phyloP scores from a whole-genome alignment of 2,888 invertebrate species.

The Trachelus troglodyta region DNA sequence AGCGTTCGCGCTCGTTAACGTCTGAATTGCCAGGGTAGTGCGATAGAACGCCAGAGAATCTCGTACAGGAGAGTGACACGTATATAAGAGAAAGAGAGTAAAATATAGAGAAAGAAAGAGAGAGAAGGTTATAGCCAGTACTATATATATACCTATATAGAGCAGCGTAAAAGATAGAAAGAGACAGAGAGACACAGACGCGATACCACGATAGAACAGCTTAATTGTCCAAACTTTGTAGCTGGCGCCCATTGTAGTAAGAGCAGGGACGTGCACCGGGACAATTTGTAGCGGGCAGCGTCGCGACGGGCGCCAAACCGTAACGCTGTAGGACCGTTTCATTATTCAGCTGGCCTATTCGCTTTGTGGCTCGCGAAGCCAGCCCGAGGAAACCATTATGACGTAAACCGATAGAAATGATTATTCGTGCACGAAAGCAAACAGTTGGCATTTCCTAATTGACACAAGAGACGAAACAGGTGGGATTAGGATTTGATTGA shows the following conservation, averaged over 20 bases:
- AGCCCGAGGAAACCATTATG: conserved; percentile 39
- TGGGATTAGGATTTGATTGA: not conserved
- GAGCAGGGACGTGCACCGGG: conserved; percentile 7
- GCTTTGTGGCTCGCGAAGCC: conserved; percentile 30
- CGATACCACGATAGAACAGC: conserved; percentile 38
- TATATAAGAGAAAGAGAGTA: not conserved
- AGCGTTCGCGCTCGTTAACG: not conserved
- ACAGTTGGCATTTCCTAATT: conserved; percentile 41
- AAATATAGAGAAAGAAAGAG: not conserved
- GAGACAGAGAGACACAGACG: not conserved
- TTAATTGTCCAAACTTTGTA: conserved; percentile 44
- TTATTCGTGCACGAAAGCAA: conserved; percentile 14
- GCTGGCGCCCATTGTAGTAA: conserved; percentile 14
- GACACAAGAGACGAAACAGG: conserved; percentile 20
- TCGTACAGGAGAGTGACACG: not conserved
- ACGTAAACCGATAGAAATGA: conserved; percentile 28
- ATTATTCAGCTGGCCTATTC: conserved; percentile 31
- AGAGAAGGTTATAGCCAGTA: not conserved
- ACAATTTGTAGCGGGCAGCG: conserved; percentile 25
- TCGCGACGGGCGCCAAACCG: conserved; percentile 6
- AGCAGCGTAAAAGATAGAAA: not conserved
- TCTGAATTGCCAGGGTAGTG: not conserved
- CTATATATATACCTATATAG: not conserved
- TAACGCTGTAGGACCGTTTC: conserved; percentile 16
- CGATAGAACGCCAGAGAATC: not conserved